Evolutionary conservation across 2,888 invertebrate species (phyloP), one percentile per base, ranked within the genome.

Genomic region (Aradus depressus): DNA sequence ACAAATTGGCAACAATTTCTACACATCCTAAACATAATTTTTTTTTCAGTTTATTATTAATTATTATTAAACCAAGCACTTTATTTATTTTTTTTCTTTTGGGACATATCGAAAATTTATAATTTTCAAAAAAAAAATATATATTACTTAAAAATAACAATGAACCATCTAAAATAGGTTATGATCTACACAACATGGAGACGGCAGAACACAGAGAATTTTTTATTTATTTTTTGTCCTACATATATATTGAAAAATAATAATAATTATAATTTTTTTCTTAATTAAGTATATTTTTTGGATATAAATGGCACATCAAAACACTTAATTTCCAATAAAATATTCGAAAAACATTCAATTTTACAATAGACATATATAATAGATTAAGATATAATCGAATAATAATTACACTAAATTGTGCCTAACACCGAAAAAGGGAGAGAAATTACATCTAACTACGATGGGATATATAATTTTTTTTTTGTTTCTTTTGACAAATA

Each of bases 1-100:
- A 57, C 55, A 55, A 52, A 52, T 50, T 53, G 59, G 59, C 59
- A 58, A 58, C 59, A 59, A 59, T 57, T 59, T 57, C 58, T 59
- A 59, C 59, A 59, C 55, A 56, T 56, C 52, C 56, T 56, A 56
- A 54, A 56, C 52, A 56, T 56, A 56, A 44, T 45, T 45, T 51
- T 54, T 53, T n/a, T n/a, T n/a, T n/a, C n/a, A n/a, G n/a, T n/a
- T n/a, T n/a, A n/a, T n/a, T n/a, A n/a, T n/a, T 53, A 53, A 53
- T 48, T 51, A 55, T 55, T 53, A n/a, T n/a, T n/a, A n/a, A 55
- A 53, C 52, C 51, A 54, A 56, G 56, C 53, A 54, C 49, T 53
- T 43, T 45, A 52, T 54, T 42, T 52, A 47, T 55, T 56, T 47
- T 51, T 49, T 28, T 48, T 48, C 16, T 47, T 18, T 47, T 34